Conservation (phyloP, 2,888 invertebrate species). For the Lordiphosa fenestrarum region DNA sequence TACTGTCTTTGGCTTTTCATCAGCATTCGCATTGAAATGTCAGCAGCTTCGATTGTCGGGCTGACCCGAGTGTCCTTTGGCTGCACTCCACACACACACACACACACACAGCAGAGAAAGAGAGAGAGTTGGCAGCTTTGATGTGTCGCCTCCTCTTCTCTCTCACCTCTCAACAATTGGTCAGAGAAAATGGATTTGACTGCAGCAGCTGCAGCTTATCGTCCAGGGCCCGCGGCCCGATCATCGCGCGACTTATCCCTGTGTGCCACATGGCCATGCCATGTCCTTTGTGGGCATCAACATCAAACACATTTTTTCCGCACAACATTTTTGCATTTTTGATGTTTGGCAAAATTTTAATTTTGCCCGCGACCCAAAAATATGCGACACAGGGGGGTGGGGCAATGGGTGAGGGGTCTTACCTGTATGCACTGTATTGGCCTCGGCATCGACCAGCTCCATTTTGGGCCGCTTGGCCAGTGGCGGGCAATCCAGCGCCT, state of each 20-base stretch:
- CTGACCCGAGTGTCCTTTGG: constrained; percentile 17
- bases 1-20: constrained; percentile 75
- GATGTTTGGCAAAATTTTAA: constrained; percentile 37
- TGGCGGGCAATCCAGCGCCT: constrained; percentile 76
- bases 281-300: constrained; percentile 18
- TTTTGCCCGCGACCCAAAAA: constrained; percentile 36
- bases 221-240: constrained; percentile 58
- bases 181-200: constrained; percentile 36
- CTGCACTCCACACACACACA: constrained; percentile 5
- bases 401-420: constrained; percentile 78
- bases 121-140: constrained; percentile 7
- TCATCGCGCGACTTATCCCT: constrained; percentile 50
- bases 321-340: constrained; percentile 36
- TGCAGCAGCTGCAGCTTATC: constrained; percentile 75
- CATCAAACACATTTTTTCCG: constrained; percentile 68
- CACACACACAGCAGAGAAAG: too few relatives aligned
- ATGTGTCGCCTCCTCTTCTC: background rate
- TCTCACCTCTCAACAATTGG: constrained; percentile 36
- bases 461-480: constrained; percentile 87
- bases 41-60: constrained; percentile 45
- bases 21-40: constrained; percentile 75
- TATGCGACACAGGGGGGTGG: constrained; percentile 1
- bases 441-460: constrained; percentile 92
- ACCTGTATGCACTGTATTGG: constrained; percentile 95
- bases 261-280: background rate